These are phyloP conservation scores for Melikaiella ostensackeni DNA, from an alignment of 2,888 invertebrate genomes.

Conservation along the genomic window DNA sequence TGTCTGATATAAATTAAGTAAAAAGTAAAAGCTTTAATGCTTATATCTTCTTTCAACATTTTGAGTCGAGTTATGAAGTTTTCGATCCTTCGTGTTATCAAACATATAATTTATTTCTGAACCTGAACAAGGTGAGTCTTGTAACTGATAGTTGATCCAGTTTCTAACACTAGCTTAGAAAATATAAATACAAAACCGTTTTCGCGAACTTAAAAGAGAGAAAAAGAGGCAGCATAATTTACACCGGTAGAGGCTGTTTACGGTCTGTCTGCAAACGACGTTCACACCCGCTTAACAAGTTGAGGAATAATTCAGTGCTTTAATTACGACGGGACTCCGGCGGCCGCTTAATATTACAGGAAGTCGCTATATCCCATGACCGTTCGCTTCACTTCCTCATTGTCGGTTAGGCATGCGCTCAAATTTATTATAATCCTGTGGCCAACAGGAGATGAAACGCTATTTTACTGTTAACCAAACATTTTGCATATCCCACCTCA, in stretches of 20 bases:
- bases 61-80: too few species aligned
- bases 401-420: slow-evolving; percentile 59
- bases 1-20: too few species aligned
- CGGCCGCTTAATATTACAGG: slow-evolving; percentile 64
- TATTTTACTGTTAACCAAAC: slow-evolving; percentile 26
- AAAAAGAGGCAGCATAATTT: slow-evolving; percentile 29
- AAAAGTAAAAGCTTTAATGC: too few species aligned
- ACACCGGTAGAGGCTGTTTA: slow-evolving; percentile 62
- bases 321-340: slow-evolving; percentile 67
- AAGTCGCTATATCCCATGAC: slow-evolving; percentile 47
- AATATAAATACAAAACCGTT: slow-evolving; percentile 39
- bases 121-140: neutral
- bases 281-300: slow-evolving; percentile 68
- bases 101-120: too few species aligned
- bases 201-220: slow-evolving; percentile 38
- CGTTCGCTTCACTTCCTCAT: slow-evolving; percentile 56
- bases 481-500: slow-evolving; percentile 1
- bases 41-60: too few species aligned
- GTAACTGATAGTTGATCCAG: neutral
- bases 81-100: too few species aligned
- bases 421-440: slow-evolving; percentile 56
- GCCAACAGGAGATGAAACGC: slow-evolving; percentile 29
- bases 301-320: slow-evolving; percentile 72
- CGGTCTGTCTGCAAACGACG: slow-evolving; percentile 65
- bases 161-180: neutral